Base-by-base conservation (phyloP, 30 jellyfish, hydroid and myxozoan species). In the Phacellophora camtschatica region DNA sequence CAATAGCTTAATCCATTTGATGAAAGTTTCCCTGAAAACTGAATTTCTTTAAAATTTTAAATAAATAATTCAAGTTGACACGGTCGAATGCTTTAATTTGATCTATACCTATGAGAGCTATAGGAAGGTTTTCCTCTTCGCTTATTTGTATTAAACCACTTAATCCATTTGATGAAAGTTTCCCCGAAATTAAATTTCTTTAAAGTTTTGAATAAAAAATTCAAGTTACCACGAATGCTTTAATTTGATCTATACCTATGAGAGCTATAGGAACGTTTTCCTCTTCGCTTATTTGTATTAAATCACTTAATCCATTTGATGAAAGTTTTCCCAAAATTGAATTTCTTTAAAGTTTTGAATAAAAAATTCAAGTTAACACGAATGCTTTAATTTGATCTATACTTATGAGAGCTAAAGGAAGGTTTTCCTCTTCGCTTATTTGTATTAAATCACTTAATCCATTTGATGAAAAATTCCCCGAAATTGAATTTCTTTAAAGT, bases 81-180 rank as follows among this genome's bases (percentile, higher is more conserved):
- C 73, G 48, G 5, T 71, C 73, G 18, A 71, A 71, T 23, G 85
- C 85, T 28, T 71, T 71, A 29, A 46, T 46, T 50, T 71, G 85
- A 25, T 71, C 85, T 0, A 71, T 24, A 11, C 49, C 22, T 15
- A 74, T 1, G 2, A 74, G 63, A 54, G 75, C 70, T 0, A 39
- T 15, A 9, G 63, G 77, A 1, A 56, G 61, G 42, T 58, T 57
- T 29, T 76, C 81, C 15, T 33, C 33, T 39, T 76, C 88, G 23
- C 65, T 19, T 66, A 8, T 12, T 8, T 8, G 25, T 20, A 20
- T 55, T 13, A 8, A 20, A 12, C 12, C 32, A 10, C 19, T 37
- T 37, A 39, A 66, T 37, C 53, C 75, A 66, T 30, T 28, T 10
- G 12, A 32, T 32, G 50, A 30, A 66, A 16, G 15, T 28, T 32